Evolutionary conservation across 2,113 vertebrate species (phyloP).

Genomic region (Sander vitreus): DNA sequence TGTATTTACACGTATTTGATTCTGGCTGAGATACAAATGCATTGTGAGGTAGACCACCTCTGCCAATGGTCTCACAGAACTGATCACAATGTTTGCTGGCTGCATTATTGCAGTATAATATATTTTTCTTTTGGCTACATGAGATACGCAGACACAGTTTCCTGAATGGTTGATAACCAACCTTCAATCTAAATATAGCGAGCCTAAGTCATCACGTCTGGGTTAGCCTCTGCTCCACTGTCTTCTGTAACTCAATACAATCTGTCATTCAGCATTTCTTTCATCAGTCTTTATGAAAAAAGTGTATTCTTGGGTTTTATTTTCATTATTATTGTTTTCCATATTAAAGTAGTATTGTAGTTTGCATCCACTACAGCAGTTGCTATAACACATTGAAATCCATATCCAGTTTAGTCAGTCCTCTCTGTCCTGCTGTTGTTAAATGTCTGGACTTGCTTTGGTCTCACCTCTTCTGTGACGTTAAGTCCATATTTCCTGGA

Average conservation of each 20-base stretch:
- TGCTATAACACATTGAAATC: not conserved
- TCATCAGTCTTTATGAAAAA: not conserved
- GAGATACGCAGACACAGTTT: not conserved
- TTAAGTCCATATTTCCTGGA: not conserved
- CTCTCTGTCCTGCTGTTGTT: not conserved
- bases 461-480: not conserved
- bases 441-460: not conserved
- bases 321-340: not conserved
- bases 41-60: not conserved
- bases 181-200: not conserved
- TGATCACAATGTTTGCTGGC: not conserved
- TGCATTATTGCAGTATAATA: not conserved
- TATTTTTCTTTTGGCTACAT: not conserved
- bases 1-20: not conserved
- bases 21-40: constrained; percentile 5
- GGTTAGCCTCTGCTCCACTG: not conserved
- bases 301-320: not conserved
- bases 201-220: not conserved
- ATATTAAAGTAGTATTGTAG: not conserved
- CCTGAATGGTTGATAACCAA: not conserved
- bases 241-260: not conserved
- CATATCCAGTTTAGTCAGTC: not conserved
- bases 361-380: not conserved
- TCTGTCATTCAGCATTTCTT: not conserved
- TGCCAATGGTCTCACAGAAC: not conserved